Conservation (phyloP, 1,140 invertebrate genomes). For the Trachymyrmex septentrionalis region DNA sequence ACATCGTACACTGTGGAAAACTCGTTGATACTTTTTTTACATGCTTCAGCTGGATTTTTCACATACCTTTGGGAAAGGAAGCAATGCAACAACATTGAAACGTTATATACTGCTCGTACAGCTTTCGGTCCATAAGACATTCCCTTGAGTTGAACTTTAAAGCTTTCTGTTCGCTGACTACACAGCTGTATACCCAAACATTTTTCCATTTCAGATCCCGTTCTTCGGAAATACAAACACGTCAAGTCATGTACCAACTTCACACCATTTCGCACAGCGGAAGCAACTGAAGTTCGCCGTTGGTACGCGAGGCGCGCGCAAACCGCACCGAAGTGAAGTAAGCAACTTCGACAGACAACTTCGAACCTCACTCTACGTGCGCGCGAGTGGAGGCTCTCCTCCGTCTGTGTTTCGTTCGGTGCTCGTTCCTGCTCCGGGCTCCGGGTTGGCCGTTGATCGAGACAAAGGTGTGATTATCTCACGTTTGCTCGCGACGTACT, state of each 20-base stretch:
- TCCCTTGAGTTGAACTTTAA: too few species aligned
- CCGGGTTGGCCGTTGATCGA: neutral
- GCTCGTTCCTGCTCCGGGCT: neutral
- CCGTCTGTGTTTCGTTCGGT: neutral
- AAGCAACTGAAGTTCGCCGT: conserved; percentile 51
- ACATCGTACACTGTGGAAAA: too few species aligned
- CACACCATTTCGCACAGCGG: conserved; percentile 1
- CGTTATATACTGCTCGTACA: too few species aligned
- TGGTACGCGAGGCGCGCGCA: conserved; percentile 11
- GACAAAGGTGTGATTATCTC: neutral
- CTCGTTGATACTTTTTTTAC: too few species aligned
- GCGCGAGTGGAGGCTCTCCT: conserved; percentile 9
- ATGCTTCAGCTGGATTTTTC: too few species aligned
- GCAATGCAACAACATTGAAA: too few species aligned
- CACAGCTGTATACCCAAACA: too few species aligned
- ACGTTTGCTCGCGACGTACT: neutral
- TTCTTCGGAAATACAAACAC: neutral
- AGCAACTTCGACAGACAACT: neutral
- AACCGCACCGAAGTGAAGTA: conserved; percentile 14
- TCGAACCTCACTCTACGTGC: conserved; percentile 19
- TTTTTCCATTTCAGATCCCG: too few species aligned
- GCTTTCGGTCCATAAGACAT: too few species aligned
- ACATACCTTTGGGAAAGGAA: too few species aligned
- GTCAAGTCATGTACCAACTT: neutral
- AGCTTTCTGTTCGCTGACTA: too few species aligned